Evolutionary conservation across 1,140 invertebrate genomes (phyloP).

Genomic region (Psix sp.): DNA sequence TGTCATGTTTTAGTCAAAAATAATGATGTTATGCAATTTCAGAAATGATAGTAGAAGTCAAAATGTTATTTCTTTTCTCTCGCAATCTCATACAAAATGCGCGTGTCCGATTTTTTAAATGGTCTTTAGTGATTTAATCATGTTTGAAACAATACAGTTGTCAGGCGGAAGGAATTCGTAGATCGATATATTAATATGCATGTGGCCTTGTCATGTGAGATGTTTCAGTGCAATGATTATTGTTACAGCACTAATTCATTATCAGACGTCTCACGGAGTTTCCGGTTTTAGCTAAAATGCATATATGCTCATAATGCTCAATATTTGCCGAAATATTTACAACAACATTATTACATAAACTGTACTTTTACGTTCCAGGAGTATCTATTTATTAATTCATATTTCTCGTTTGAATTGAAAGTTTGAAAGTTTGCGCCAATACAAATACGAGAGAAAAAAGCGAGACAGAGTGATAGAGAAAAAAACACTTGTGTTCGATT

Average conservation of each 20-base stretch:
- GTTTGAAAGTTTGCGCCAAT: too few species aligned
- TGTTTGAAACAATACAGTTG: constrained; percentile 41
- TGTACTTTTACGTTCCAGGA: too few species aligned
- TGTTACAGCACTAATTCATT: constrained; percentile 47
- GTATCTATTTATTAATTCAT: too few species aligned
- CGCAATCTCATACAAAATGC: constrained; percentile 5
- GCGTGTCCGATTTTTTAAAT: constrained; percentile 22
- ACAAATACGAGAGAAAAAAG: too few species aligned
- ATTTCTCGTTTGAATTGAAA: too few species aligned
- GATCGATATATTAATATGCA: constrained; percentile 58
- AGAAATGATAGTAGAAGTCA: neutral
- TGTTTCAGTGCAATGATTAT: constrained; percentile 52
- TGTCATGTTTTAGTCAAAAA: neutral
- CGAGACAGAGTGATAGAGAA: too few species aligned
- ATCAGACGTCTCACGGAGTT: constrained; percentile 47
- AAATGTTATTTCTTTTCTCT: neutral
- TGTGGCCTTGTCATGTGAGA: constrained; percentile 56
- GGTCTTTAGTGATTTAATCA: too few species aligned
- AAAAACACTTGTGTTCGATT: neutral
- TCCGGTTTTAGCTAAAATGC: constrained; percentile 30
- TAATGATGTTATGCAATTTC: neutral
- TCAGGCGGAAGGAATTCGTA: constrained; percentile 49
- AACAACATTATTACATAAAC: too few species aligned
- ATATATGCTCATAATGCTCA: constrained; percentile 2
- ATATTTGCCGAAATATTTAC: too few species aligned